A percentile compares a stretch with the other conserved stretches of the same genome.
These are phyloP conservation scores for Panthera tigris DNA, from an alignment of 2,113 vertebrate genomes.

Conservation along the genomic window DNA sequence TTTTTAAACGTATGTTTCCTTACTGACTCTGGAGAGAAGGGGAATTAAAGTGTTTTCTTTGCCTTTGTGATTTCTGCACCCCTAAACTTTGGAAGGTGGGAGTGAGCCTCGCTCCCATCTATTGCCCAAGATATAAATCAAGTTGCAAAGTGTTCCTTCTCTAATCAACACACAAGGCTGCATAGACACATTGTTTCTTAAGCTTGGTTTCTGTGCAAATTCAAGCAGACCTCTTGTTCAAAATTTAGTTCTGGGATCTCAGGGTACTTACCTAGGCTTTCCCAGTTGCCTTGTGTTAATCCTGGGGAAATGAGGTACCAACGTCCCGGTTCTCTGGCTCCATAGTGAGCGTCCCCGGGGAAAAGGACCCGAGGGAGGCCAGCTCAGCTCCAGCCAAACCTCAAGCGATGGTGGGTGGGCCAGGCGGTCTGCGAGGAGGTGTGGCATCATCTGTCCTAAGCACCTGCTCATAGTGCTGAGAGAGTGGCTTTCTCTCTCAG, in stretches of 20 bases:
- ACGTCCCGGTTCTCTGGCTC: fast-evolving
- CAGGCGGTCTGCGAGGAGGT: background rate
- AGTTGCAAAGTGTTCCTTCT: fast-evolving
- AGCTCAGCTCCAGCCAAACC: fast-evolving
- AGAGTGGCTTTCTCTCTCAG: background rate
- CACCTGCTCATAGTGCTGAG: no score
- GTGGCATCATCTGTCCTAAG: background rate
- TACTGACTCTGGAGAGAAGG: background rate
- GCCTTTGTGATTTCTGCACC: background rate
- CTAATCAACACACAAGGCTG: no score
- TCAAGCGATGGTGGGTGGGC: fast-evolving
- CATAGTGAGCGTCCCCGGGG: fast-evolving
- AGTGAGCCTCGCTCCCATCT: fast-evolving
- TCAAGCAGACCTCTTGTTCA: fast-evolving
- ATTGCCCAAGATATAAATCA: fast-evolving
- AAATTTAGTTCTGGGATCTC: background rate
- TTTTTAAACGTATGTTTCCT: background rate
- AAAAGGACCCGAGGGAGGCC: fast-evolving
- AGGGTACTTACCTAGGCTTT: background rate
- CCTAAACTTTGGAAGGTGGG: fast-evolving
- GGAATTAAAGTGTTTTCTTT: background rate
- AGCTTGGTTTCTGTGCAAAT: fast-evolving
- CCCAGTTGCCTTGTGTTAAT: background rate
- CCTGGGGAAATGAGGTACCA: no score
- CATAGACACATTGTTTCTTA: fast-evolving